Percentiles rank a stretch among this genome's conserved stretches.
Conservation (phyloP, 2,113 vertebrate genomes). For the Numida meleagris region DNA sequence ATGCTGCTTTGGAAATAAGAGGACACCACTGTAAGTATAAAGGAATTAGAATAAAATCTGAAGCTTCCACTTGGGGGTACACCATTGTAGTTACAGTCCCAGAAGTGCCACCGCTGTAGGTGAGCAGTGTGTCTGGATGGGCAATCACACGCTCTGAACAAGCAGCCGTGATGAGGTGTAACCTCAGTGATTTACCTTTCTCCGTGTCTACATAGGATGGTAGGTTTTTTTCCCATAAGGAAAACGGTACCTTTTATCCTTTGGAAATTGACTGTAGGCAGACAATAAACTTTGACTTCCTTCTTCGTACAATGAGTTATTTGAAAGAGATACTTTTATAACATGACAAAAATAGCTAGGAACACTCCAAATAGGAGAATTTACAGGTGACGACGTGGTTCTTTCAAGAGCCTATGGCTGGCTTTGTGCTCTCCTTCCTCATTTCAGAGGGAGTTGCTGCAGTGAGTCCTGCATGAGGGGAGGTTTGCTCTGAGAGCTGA, state of each 20-base stretch:
- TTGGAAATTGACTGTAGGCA: not conserved
- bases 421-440: not conserved
- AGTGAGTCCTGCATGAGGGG: not conserved
- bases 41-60: not conserved
- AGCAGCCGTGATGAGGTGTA: not conserved
- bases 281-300: not conserved
- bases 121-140: not conserved
- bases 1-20: not conserved
- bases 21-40: not conserved
- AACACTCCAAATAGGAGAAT: not conserved
- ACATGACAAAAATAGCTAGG: not conserved
- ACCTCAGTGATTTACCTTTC: not conserved
- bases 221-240: not conserved
- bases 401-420: not conserved
- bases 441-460: not conserved
- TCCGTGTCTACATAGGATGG: not conserved
- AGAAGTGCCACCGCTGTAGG: not conserved
- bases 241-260: not conserved
- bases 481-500: not conserved
- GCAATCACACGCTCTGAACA: not conserved
- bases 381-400: not conserved
- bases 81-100: not conserved
- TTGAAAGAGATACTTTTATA: not conserved
- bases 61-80: not conserved
- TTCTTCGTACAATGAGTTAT: not conserved